Evolutionary conservation across 2,113 vertebrate species (phyloP).

Genomic region (Proteles cristata): DNA sequence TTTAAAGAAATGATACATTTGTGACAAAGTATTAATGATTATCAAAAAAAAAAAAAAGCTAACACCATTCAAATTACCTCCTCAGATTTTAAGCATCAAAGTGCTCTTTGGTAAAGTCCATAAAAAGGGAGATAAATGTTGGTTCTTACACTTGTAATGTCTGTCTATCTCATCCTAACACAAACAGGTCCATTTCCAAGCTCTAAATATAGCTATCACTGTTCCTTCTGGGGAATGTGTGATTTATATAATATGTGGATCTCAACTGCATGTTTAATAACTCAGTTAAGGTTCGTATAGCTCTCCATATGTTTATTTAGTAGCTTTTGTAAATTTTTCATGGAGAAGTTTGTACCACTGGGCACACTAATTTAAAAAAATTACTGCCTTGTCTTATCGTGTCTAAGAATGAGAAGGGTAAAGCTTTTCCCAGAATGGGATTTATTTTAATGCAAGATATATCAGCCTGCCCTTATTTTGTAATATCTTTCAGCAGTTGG

Average conservation of each 20-base stretch:
- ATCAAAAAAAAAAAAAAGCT: neutral
- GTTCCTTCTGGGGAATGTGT: conserved; percentile 4
- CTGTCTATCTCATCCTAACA: neutral
- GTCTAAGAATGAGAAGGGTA: neutral
- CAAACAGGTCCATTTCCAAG: neutral
- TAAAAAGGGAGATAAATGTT: neutral
- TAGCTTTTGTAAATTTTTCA: conserved; percentile 37
- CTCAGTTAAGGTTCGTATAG: neutral
- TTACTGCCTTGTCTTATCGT: neutral
- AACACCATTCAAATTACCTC: neutral
- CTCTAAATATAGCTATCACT: neutral
- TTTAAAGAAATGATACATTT: conserved; percentile 25
- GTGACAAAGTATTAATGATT: neutral
- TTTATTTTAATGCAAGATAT: neutral
- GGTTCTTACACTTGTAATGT: neutral
- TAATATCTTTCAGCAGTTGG: neutral
- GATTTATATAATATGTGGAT: neutral
- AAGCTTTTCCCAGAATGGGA: conserved; percentile 14
- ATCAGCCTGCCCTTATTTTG: neutral
- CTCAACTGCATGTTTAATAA: neutral
- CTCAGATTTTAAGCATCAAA: conserved; percentile 20
- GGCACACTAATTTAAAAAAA: neutral
- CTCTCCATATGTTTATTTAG: neutral
- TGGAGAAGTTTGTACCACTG: neutral
- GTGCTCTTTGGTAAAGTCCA: neutral